Base-by-base conservation (phyloP, 2,797 vertebrate species). In the Jordanella pulchra region DNA sequence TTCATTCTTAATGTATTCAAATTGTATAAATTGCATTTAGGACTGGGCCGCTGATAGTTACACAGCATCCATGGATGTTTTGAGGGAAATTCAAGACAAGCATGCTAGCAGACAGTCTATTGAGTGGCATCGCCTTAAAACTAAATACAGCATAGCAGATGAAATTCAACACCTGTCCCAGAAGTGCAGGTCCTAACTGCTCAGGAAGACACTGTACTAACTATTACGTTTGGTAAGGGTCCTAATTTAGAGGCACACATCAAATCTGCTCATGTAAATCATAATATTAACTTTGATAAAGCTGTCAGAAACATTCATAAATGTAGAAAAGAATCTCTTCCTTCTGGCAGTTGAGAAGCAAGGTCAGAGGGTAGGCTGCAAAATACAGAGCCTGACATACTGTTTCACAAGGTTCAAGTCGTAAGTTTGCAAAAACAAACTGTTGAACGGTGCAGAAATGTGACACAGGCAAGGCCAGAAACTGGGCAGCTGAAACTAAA, bases 261-360 rank as follows among this genome's bases (percentile, higher is more conserved):
- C 15, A 50, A 51, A 71, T 71, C 58, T 21, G 66, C 77, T 80
- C 60, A 85, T 89, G 89, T 86, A 64, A 71, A 86, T 83, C 86
- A 86, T 67, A 83, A 84, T 80, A 84, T 32, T 74, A 68, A 84
- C 75, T 76, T 79, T 78, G 87, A 84, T 83, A 89, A 54, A 56
- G 48, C 11, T 63, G 66, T 72, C 42, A 61, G 23, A 42, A 25
- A 44, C 3, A 28, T 18, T 28, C 28, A 30, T 1, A 23, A 13
- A 54, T 45, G 30, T 48, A 1, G 68, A 11, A 21, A 69, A 79
- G 76, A 84, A 80, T 72, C 68, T 76, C 66, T 54, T 58, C 32
- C 58, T 65, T 71, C 70, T 78, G 73, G 73, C 21, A 64, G 65
- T 50, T 53, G 69, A 75, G 35, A n/a, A 18, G 12, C 4, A 82